Evolutionary conservation across 2,797 vertebrate species (phyloP), one percentile per base, ranked within the genome.

Genomic region (Pachyuromys duprasi): DNA sequence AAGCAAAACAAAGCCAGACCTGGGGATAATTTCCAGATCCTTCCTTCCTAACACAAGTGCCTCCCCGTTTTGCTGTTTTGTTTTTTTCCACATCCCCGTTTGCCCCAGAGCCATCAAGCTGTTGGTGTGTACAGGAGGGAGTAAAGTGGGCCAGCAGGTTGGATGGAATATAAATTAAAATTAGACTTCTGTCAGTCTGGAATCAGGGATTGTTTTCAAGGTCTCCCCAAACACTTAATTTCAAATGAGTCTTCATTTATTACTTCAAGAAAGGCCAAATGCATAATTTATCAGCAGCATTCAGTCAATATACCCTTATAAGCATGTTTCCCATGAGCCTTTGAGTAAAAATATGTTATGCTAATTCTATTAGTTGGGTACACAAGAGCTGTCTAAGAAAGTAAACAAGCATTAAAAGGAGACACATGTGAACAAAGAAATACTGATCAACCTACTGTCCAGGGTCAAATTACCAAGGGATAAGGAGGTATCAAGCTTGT

Each of bases 81-180:
- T 97, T 98, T 97, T 98, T 94, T 45, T 42, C 95, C 74, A 97
- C 96, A 97, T 96, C 94, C 89, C 92, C 97, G 97, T 98, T 97
- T 98, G 98, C 98, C 98, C 97, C 98, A 97, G 31, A 95, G 98
- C 98, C 98, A 98, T 97, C 98, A 98, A 97, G 97, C 97, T 98
- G 98, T 97, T 98, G 98, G 97, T 97, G 96, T 39, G 78, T 97
- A 97, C 97, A 98, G 98, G 97, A 98, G 97, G 98, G 97, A 98
- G 98, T 98, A 98, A 98, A 98, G 98, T 79, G 96, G 97, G 76
- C 93, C 94, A 83, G 95, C 93, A 83, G 65, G 95, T 90, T 96
- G 97, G 97, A 98, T 98, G 98, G 98, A 98, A 98, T 98, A 98
- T 96, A 99, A 98, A 99, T 98, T 98, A 98, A 98, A 99, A 98